phyloP scores from a whole-genome alignment of 2,888 invertebrate species.

The Deroplatys truncata region DNA sequence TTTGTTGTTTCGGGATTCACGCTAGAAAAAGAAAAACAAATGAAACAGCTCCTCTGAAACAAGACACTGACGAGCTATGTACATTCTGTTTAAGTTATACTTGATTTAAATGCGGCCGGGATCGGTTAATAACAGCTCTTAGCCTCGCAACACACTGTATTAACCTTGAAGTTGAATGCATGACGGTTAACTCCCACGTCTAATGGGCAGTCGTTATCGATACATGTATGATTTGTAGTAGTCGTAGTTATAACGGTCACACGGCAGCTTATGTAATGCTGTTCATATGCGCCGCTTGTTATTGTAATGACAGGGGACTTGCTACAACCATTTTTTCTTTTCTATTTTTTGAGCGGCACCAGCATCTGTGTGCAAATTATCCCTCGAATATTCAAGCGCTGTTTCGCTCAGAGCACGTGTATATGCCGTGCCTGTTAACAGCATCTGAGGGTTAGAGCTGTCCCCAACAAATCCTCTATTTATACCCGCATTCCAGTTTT shows the following conservation, averaged over 20 bases:
- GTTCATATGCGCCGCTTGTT: not conserved
- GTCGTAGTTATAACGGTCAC: not conserved
- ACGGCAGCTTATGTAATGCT: not conserved
- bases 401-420: not conserved
- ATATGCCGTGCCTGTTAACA: too few species aligned
- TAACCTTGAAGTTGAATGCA: not conserved
- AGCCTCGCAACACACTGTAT: too few species aligned
- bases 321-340: not conserved
- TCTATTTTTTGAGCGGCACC: not conserved
- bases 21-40: too few species aligned
- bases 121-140: not conserved
- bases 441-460: not conserved
- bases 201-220: not conserved
- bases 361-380: not conserved
- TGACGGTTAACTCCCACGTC: not conserved
- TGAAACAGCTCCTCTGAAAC: too few species aligned
- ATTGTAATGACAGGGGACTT: not conserved
- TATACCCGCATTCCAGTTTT: too few species aligned
- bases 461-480: not conserved
- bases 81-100: not conserved
- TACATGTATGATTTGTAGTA: not conserved
- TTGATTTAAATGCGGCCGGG: not conserved
- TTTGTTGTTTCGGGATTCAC: too few species aligned
- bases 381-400: too few species aligned
- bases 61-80: too few species aligned